These are phyloP conservation scores for Scaptomyza caliginosa DNA, from an alignment of 2,888 invertebrate genomes.

Conservation along the genomic window DNA sequence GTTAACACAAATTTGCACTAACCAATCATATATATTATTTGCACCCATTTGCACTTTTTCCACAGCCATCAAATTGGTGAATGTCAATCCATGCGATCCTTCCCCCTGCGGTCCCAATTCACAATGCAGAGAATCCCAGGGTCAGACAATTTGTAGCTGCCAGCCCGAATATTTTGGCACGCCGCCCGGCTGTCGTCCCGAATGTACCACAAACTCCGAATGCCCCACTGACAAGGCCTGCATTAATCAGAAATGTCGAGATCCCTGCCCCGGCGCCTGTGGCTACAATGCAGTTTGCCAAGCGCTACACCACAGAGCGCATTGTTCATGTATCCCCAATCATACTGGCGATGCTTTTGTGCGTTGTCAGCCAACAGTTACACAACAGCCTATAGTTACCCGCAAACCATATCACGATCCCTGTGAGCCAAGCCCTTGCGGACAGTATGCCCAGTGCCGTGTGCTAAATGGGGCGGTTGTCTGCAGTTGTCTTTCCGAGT, in stretches of 20 bases:
- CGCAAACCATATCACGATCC: slow-evolving; percentile 84
- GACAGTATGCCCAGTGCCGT: slow-evolving; percentile 88
- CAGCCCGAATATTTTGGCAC: slow-evolving; percentile 86
- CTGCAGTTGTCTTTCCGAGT: slow-evolving; percentile 87
- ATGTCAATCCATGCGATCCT: slow-evolving; percentile 88
- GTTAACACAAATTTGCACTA: slow-evolving; percentile 41
- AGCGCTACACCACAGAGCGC: slow-evolving; percentile 86
- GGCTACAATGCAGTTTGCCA: slow-evolving; percentile 87
- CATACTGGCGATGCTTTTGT: slow-evolving; percentile 90
- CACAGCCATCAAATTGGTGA: slow-evolving; percentile 53
- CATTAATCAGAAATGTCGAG: slow-evolving; percentile 86
- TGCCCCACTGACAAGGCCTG: slow-evolving; percentile 87
- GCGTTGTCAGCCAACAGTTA: slow-evolving; percentile 86
- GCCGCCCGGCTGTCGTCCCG: slow-evolving; percentile 88
- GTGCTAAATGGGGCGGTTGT: slow-evolving; percentile 86
- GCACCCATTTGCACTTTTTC: slow-evolving; percentile 43
- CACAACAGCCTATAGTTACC: slow-evolving; percentile 65
- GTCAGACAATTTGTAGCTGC: slow-evolving; percentile 87
- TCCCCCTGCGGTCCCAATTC: slow-evolving; percentile 91
- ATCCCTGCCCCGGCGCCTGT: slow-evolving; percentile 87
- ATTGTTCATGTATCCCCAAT: slow-evolving; percentile 87
- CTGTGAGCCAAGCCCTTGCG: slow-evolving; percentile 88
- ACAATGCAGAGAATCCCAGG: slow-evolving; percentile 87
- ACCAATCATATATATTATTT: slow-evolving; percentile 39
- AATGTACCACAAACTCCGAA: slow-evolving; percentile 87